Conservation (phyloP, 2,113 vertebrate species). For the Eira barbara region DNA sequence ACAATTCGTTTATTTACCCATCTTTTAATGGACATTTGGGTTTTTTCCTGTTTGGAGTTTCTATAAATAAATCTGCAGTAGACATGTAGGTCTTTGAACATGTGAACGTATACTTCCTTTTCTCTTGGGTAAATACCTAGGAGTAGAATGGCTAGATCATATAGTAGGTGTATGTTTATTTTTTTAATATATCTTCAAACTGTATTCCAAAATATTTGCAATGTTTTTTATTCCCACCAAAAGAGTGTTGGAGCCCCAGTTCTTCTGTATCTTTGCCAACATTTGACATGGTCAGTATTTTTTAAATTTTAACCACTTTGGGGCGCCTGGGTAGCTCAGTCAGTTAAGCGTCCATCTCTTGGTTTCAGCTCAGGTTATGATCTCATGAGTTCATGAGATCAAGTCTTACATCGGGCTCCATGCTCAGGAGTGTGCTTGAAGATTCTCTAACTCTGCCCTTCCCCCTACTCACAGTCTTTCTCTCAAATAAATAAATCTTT, state of each 20-base stretch:
- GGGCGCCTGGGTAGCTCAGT: neutral
- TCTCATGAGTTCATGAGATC: neutral
- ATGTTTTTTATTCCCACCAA: neutral
- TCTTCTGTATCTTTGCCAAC: neutral
- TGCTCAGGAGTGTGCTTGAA: neutral
- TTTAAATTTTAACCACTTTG: neutral
- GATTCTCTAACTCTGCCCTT: neutral
- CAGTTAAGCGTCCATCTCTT: neutral
- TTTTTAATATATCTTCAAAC: neutral
- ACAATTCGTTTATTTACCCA: neutral
- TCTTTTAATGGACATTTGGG: neutral
- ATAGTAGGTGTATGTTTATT: neutral
- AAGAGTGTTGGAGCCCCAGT: neutral
- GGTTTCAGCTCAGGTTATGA: neutral
- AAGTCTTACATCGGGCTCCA: neutral
- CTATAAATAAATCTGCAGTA: neutral
- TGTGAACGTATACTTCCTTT: neutral
- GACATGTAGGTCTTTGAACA: neutral
- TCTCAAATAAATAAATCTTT: neutral
- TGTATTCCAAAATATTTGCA: neutral
- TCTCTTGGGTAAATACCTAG: neutral
- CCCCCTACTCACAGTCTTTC: neutral
- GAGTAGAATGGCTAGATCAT: neutral
- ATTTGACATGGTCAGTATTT: neutral
- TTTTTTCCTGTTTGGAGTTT: neutral